phyloP scores from a whole-genome alignment of 2,113 vertebrate genomes.

The Pipra filicauda region DNA sequence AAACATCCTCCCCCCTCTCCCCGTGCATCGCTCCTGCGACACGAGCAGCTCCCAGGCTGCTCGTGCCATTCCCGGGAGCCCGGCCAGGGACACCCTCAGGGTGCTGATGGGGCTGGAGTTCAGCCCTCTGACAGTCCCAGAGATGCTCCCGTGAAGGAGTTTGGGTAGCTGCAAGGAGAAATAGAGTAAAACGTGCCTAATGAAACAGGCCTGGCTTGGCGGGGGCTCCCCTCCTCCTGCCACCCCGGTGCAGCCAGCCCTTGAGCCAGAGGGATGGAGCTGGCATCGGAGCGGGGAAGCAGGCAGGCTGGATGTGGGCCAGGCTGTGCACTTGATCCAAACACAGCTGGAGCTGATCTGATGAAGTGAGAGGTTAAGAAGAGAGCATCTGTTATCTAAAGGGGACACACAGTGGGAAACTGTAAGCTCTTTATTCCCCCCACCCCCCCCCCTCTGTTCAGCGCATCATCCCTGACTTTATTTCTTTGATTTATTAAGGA shows the following conservation, averaged over 20 bases:
- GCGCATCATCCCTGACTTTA: conserved; percentile 52
- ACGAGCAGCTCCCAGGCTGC: background rate
- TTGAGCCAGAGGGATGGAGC: background rate
- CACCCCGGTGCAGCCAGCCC: background rate
- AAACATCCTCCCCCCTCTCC: background rate
- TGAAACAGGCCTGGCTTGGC: background rate
- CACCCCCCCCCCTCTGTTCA: background rate
- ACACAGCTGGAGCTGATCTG: conserved; percentile 80
- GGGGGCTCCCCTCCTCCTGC: background rate
- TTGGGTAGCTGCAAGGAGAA: background rate
- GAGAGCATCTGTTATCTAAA: conserved; percentile 75
- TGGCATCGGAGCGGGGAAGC: conserved; percentile 72
- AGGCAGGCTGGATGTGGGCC: conserved; percentile 43
- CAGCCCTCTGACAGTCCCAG: background rate
- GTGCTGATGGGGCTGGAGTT: background rate
- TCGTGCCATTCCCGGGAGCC: background rate
- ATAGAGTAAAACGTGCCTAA: background rate
- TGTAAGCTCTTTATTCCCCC: conserved; percentile 63
- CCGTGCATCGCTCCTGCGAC: rapidly evolving
- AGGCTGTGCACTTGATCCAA: conserved; percentile 72
- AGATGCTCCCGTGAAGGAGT: background rate
- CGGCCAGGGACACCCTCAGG: background rate
- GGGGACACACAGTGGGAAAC: conserved; percentile 49
- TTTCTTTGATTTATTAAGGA: conserved; percentile 64
- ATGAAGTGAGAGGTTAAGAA: conserved; percentile 80